These are phyloP conservation scores for Platysternon megacephalum DNA, from an alignment of 2,113 vertebrate species.

Conservation along the genomic window DNA sequence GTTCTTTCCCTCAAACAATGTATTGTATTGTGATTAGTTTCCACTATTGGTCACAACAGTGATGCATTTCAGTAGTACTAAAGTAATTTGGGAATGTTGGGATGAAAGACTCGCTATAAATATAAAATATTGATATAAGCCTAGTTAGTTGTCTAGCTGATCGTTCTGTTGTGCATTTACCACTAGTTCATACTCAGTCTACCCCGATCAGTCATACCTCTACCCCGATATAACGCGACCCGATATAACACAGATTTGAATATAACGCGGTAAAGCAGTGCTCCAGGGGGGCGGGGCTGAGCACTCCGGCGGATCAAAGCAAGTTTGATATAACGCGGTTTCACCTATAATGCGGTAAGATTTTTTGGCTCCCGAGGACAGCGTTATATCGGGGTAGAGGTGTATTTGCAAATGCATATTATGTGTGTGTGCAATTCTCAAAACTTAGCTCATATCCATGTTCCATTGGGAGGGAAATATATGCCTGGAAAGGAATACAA, in stretches of 20 bases:
- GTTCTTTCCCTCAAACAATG: not conserved
- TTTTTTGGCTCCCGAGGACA: no score
- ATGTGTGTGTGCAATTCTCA: not conserved
- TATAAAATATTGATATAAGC: slow-evolving; percentile 10
- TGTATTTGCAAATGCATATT: not conserved
- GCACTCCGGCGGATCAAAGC: no score
- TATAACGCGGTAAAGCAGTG: no score
- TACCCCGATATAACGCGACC: no score
- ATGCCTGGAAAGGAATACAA: not conserved
- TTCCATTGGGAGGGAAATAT: not conserved
- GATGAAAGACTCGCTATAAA: slow-evolving; percentile 17
- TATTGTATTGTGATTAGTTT: slow-evolving; percentile 10
- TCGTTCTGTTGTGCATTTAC: not conserved
- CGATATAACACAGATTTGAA: no score
- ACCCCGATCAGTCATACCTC: no score
- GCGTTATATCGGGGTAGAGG: no score
- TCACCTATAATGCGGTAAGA: no score
- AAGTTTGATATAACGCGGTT: no score
- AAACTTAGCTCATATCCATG: fast-evolving
- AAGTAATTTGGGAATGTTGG: slow-evolving; percentile 59
- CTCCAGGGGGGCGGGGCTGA: no score
- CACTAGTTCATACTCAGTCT: not conserved
- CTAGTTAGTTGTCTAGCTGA: not conserved
- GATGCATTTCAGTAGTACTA: slow-evolving; percentile 50
- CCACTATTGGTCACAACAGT: slow-evolving; percentile 45